A percentile compares a stretch with the other conserved stretches of the same genome.
Evolutionary conservation across 2,888 invertebrate genomes (phyloP).

Genomic region (Lasioglossum lativentre): DNA sequence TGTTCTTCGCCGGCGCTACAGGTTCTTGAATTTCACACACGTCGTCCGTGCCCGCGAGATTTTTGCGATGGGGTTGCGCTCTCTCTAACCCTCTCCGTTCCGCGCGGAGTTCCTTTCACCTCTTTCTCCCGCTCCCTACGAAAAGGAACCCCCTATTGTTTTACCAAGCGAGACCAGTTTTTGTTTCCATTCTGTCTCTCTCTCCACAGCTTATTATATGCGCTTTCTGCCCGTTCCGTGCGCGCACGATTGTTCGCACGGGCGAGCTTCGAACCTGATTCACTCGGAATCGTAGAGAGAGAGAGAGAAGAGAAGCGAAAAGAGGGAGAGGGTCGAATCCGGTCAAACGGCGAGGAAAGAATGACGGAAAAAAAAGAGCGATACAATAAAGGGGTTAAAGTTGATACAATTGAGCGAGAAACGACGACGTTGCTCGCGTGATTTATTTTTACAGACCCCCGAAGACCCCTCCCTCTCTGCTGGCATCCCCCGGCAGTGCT

Average conservation of each 20-base stretch:
- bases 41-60: slow-evolving; percentile 45
- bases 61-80: slow-evolving; percentile 61
- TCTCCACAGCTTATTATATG: slow-evolving; percentile 80
- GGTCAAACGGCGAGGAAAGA: slow-evolving; percentile 79
- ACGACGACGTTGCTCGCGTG: slow-evolving; percentile 75
- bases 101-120: background rate
- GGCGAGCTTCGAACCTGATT: slow-evolving; percentile 63
- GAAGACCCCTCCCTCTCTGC: background rate
- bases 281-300: slow-evolving; percentile 49
- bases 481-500: slow-evolving; percentile 35
- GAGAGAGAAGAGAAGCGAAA: slow-evolving; percentile 39
- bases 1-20: slow-evolving; percentile 77
- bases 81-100: slow-evolving; percentile 29
- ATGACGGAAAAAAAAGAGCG: slow-evolving; percentile 72
- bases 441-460: slow-evolving; percentile 79
- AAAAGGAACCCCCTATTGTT: slow-evolving; percentile 78
- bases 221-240: slow-evolving; percentile 71
- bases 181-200: slow-evolving; percentile 77
- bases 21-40: slow-evolving; percentile 82
- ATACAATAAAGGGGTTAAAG: slow-evolving; percentile 80
- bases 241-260: slow-evolving; percentile 75
- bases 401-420: slow-evolving; percentile 81
- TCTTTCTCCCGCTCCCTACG: slow-evolving; percentile 10
- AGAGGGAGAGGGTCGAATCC: slow-evolving; percentile 75
- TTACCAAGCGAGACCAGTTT: slow-evolving; percentile 83